A percentile compares a stretch with the other conserved stretches of the same genome.
Evolutionary conservation across 2,113 vertebrate genomes (phyloP).

Genomic region (Rhea americana): DNA sequence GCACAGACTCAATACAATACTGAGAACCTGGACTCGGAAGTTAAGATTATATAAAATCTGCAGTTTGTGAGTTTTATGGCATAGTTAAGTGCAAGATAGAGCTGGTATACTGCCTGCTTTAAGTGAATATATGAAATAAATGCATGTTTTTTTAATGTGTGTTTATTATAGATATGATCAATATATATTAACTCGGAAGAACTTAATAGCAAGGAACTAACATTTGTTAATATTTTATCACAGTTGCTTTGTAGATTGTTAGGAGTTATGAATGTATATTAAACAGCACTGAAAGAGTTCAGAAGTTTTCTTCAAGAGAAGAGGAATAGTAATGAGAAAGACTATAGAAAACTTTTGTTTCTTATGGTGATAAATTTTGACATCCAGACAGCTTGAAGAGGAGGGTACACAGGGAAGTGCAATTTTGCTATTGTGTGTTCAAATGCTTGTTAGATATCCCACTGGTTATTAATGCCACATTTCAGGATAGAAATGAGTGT

Average conservation of each 20-base stretch:
- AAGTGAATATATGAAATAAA: background rate
- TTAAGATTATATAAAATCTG: background rate
- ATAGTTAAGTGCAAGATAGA: background rate
- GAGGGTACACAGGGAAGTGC: background rate
- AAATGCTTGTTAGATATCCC: background rate
- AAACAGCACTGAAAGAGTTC: background rate
- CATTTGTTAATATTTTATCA: background rate
- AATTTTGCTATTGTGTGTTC: background rate
- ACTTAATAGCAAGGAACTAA: background rate
- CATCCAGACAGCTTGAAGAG: background rate
- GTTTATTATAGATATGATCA: background rate
- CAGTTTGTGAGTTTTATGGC: background rate
- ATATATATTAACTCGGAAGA: background rate
- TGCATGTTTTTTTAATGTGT: background rate
- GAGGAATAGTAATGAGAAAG: background rate
- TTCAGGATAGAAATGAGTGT: background rate
- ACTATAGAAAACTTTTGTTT: background rate
- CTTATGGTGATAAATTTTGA: background rate
- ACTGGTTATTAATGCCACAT: background rate
- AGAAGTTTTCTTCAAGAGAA: background rate
- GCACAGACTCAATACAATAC: background rate
- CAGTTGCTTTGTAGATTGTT: background rate
- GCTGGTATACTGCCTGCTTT: background rate
- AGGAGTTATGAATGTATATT: background rate
- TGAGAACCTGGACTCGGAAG: background rate